phyloP scores from a whole-genome alignment of 2,888 invertebrate species.

The Brenthis hecate region DNA sequence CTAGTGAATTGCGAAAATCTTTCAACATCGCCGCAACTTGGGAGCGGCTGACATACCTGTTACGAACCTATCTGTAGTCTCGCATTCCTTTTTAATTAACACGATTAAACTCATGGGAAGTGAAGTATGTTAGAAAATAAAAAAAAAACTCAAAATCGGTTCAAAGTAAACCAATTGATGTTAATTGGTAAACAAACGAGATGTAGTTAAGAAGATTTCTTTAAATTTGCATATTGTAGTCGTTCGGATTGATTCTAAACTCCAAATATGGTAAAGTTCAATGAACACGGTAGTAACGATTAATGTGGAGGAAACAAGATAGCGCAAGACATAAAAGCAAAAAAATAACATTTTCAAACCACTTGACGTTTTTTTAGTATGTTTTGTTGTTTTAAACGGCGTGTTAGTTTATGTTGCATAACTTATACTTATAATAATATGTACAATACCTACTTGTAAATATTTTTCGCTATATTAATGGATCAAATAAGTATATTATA shows the following conservation, averaged over 20 bases:
- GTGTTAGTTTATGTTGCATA: too few species aligned
- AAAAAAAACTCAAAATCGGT: conserved; percentile 29
- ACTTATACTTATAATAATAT: too few species aligned
- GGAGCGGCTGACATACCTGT: conserved; percentile 33
- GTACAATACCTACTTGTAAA: too few species aligned
- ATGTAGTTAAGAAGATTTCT: conserved; percentile 18
- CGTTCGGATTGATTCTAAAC: background rate
- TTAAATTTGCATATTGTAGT: conserved; percentile 28
- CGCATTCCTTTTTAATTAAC: conserved; percentile 43
- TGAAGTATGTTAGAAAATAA: conserved; percentile 18
- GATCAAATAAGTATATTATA: too few species aligned
- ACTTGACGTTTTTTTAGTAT: too few species aligned
- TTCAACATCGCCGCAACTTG: conserved; percentile 24
- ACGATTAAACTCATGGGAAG: conserved; percentile 42
- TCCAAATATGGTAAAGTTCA: conserved; percentile 6
- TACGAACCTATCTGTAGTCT: conserved; percentile 29
- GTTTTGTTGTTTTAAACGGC: background rate
- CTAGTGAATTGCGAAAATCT: conserved; percentile 33
- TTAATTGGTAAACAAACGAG: conserved; percentile 38
- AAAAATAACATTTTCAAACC: too few species aligned
- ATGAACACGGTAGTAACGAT: conserved; percentile 10
- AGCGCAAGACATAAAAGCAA: background rate
- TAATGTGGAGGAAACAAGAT: background rate
- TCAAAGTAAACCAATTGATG: conserved; percentile 35
- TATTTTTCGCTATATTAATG: too few species aligned